phyloP scores from a whole-genome alignment of 2,113 vertebrate species.

The Geococcyx californianus region DNA sequence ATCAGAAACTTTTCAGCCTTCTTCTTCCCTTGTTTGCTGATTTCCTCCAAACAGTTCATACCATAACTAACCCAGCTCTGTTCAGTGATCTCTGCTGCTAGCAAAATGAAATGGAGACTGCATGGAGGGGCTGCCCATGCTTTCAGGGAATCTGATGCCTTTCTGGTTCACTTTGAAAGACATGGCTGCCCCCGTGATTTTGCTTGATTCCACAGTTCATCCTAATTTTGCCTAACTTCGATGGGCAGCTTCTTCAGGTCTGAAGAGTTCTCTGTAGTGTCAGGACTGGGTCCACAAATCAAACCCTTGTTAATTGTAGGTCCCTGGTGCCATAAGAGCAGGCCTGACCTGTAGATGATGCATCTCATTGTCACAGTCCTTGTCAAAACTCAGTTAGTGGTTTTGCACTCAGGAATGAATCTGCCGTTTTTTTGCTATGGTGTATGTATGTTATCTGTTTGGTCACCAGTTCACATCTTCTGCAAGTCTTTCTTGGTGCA shows the following conservation, averaged over 20 bases:
- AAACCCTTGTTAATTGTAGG: not conserved
- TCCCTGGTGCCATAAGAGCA: not conserved
- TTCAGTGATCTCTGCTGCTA: not conserved
- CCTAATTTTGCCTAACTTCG: not conserved
- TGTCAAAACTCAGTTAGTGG: not conserved
- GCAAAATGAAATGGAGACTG: not conserved
- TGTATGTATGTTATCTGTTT: not conserved
- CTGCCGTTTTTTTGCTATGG: not conserved
- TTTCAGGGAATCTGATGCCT: not conserved
- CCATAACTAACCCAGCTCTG: not conserved
- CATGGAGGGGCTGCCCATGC: not conserved
- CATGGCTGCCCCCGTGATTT: not conserved
- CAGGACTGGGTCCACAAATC: not conserved
- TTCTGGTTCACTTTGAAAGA: not conserved
- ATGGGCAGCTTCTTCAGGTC: too few species aligned
- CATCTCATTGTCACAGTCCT: not conserved
- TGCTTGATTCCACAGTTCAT: not conserved
- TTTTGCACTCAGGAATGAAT: not conserved
- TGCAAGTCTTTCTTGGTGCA: not conserved
- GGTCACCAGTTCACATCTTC: not conserved
- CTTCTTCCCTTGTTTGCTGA: not conserved
- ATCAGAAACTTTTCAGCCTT: not conserved
- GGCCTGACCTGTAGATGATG: not conserved
- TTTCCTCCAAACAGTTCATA: accelerated
- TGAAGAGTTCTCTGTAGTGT: not conserved